Conservation (phyloP, 2,888 invertebrate species). For the Baronia brevicornis region DNA sequence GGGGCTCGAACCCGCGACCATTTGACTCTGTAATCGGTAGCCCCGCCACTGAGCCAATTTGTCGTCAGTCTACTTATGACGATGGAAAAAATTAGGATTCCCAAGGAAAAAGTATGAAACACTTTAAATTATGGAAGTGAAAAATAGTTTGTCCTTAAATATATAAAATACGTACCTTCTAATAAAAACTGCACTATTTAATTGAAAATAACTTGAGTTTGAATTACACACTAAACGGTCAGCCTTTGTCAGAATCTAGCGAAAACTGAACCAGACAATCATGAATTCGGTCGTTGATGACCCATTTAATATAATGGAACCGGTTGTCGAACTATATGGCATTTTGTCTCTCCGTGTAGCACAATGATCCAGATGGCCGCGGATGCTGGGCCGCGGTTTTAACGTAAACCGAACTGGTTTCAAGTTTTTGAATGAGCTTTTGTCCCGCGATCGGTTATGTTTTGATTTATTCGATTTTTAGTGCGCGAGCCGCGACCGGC, state of each 20-base stretch:
- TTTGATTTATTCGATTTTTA: slow-evolving; percentile 75
- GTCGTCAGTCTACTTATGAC: too few species aligned
- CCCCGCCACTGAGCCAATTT: too few species aligned
- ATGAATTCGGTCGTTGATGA: slow-evolving; percentile 55
- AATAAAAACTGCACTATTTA: too few species aligned
- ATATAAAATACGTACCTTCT: too few species aligned
- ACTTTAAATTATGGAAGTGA: too few species aligned
- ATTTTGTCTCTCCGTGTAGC: slow-evolving; percentile 55
- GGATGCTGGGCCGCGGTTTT: slow-evolving; percentile 63
- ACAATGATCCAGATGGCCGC: slow-evolving; percentile 63
- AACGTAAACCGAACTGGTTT: slow-evolving; percentile 59
- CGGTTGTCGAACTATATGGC: slow-evolving; percentile 45
- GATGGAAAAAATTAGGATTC: too few species aligned
- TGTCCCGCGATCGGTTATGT: slow-evolving; percentile 67
- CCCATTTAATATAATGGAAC: slow-evolving; percentile 62
- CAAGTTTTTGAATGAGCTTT: slow-evolving; percentile 58
- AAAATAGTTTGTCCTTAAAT: too few species aligned
- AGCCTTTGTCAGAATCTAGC: slow-evolving; percentile 27
- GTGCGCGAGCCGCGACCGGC: slow-evolving; percentile 49
- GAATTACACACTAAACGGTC: slow-evolving; percentile 20
- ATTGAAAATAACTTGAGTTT: too few species aligned
- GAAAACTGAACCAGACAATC: slow-evolving; percentile 38
- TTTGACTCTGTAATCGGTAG: too few species aligned
- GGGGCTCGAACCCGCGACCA: too few species aligned
- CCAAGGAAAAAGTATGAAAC: too few species aligned